Conservation (phyloP, 2,888 invertebrate genomes). For the Philaethria dido region DNA sequence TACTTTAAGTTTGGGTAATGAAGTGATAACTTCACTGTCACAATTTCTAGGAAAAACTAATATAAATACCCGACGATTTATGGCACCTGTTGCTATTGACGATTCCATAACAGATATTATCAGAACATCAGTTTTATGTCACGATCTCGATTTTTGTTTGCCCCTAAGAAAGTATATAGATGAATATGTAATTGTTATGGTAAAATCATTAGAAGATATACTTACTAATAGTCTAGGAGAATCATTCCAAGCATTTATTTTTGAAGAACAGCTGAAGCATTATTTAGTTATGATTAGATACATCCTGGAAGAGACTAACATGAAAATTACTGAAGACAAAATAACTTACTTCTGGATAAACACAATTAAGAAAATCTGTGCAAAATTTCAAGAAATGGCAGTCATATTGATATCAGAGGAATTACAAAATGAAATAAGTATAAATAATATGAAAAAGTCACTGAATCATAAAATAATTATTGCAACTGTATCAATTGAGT, state of each 20-base stretch:
- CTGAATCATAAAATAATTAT: constrained; percentile 50
- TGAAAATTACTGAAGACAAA: constrained; percentile 49
- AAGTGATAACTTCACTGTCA: constrained; percentile 60
- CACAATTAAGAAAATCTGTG: constrained; percentile 61
- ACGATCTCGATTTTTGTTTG: constrained; percentile 57
- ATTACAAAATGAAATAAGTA: constrained; percentile 47
- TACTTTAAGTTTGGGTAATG: constrained; percentile 62
- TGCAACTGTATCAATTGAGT: constrained; percentile 56
- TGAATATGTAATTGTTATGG: constrained; percentile 57
- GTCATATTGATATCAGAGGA: constrained; percentile 49
- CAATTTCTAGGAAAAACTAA: constrained; percentile 49
- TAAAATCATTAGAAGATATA: constrained; percentile 55
- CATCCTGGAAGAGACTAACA: constrained; percentile 51
- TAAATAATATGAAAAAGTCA: constrained; percentile 42
- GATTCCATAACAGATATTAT: constrained; percentile 53
- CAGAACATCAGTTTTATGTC: constrained; percentile 55
- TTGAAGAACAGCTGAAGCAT: constrained; percentile 46
- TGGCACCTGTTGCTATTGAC: constrained; percentile 42
- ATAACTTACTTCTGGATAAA: constrained; percentile 56
- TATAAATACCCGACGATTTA: constrained; percentile 48
- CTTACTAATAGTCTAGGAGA: constrained; percentile 45
- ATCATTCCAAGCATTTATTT: constrained; percentile 34
- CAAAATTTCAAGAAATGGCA: constrained; percentile 58
- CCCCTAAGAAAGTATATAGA: constrained; percentile 54
- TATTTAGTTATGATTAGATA: constrained; percentile 53